Conservation (phyloP, 2,888 invertebrate genomes). For the Troglohyphantes excavatus region DNA sequence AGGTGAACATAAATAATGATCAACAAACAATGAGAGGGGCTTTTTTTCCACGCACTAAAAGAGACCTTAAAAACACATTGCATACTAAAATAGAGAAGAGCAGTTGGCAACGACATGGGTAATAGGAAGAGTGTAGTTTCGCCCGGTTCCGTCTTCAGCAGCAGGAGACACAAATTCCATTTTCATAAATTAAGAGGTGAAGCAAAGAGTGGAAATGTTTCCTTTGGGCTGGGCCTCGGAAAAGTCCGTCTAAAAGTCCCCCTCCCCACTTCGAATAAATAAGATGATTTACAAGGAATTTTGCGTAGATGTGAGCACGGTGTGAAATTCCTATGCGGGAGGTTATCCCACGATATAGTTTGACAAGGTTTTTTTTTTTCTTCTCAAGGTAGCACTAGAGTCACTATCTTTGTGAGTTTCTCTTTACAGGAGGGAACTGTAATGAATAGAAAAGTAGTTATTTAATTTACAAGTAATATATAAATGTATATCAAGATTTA, state of each 20-base stretch:
- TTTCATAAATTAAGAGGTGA: constrained; percentile 25
- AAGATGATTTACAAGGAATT: constrained; percentile 31
- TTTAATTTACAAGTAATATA: no score
- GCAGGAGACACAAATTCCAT: constrained; percentile 11
- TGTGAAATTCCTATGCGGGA: constrained; percentile 13
- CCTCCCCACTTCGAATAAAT: constrained; percentile 68
- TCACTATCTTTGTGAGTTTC: constrained; percentile 31
- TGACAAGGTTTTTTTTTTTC: constrained; percentile 19
- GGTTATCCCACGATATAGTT: constrained; percentile 19
- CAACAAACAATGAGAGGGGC: constrained; percentile 53
- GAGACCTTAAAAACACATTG: constrained; percentile 69
- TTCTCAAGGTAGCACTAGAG: constrained; percentile 38
- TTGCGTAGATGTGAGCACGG: not conserved
- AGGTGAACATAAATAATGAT: constrained; percentile 74
- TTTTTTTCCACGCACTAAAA: constrained; percentile 58
- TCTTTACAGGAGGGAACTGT: not conserved
- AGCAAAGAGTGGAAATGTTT: constrained; percentile 12
- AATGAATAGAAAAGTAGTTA: not conserved
- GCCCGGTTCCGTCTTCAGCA: not conserved
- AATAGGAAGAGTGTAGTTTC: not conserved
- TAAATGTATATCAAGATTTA: no score
- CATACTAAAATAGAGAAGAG: constrained; percentile 74
- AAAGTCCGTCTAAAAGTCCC: constrained; percentile 35
- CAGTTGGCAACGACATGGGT: constrained; percentile 71
- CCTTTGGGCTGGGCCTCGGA: constrained; percentile 36